Conservation (phyloP, 92 coral and sea anemone species). For the Nematostella vectensis region DNA sequence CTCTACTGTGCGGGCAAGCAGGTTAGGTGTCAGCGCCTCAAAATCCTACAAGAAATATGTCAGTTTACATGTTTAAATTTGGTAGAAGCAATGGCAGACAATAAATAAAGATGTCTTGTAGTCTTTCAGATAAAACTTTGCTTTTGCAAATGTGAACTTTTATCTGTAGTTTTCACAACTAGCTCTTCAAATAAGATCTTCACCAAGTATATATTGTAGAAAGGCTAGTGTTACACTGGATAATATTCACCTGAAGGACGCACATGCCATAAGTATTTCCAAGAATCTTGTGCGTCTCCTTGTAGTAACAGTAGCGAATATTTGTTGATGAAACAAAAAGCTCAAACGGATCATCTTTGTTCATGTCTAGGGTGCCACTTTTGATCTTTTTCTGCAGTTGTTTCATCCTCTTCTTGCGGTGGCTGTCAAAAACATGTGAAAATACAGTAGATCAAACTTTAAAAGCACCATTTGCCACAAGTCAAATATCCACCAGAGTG, state of each 20-base stretch:
- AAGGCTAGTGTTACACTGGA: too few species aligned
- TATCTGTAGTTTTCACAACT: too few species aligned
- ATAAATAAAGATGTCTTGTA: too few species aligned
- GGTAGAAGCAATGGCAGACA: too few species aligned
- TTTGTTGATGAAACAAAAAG: constrained; percentile 87
- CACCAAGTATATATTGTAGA: too few species aligned
- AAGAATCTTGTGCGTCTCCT: constrained; percentile 95
- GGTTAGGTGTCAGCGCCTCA: constrained; percentile 96
- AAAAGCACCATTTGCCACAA: constrained; percentile 7
- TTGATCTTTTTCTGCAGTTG: constrained; percentile 92
- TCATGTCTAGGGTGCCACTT: constrained; percentile 88
- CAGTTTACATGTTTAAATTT: background rate
- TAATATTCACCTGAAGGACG: background rate
- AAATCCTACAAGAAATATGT: constrained; percentile 58
- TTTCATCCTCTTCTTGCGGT: constrained; percentile 93
- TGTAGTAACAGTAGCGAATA: constrained; percentile 92
- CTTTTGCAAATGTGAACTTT: too few species aligned
- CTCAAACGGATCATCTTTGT: constrained; percentile 93
- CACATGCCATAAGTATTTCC: constrained; percentile 98
- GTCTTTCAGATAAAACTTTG: too few species aligned
- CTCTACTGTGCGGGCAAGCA: constrained; percentile 91
- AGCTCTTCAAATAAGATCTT: too few species aligned
- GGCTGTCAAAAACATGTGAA: constrained; percentile 39
- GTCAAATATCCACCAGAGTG: too few species aligned
- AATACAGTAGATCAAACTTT: too few species aligned